Evolutionary conservation across 2,797 vertebrate species (phyloP), one percentile per base, ranked within the genome.

Genomic region (Arrhamphus sclerolepis): DNA sequence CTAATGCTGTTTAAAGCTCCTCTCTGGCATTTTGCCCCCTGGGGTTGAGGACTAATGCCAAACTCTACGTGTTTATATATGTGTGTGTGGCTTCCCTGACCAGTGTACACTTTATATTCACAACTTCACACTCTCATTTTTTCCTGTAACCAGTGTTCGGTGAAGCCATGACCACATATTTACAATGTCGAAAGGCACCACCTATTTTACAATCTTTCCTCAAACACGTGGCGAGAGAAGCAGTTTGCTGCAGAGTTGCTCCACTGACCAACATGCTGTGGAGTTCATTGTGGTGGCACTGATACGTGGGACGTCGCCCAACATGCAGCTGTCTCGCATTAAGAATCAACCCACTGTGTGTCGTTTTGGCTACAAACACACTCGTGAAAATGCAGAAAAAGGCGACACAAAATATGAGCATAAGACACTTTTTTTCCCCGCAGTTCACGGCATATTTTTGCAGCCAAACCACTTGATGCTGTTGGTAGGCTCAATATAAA

Each of bases 171-270:
- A 69, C 81, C 70, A 51, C 77, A 77, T 68, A 68, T 85, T 80
- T 77, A 75, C 73, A 82, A 57, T 44, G 62, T 28, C 68, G 39
- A 78, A 72, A 75, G 61, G 72, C 68, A 75, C 72, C 75, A 72
- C 72, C 56, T 73, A 78, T 70, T 85, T 88, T 72, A 82, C 64
- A 57, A 14, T 70, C 56, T 51, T 17, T 62, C 56, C 46, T 76
- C 56, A 61, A 67, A 70, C 71, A 65, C 50, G 66, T 6, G 19
- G 53, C 38, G 59, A 22, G 34, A 61, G 53, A 52, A 19, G 48
- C n/a, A n/a, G n/a, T 31, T 39, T 39, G 62, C 64, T 62, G 67
- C 42, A 44, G 57, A 14, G 64, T 38, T 54, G 10, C 59, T 81
- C 18, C 3, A 18, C 52, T 57, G 42, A 76, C 58, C 54, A 7